Base-by-base conservation (phyloP, 2,797 vertebrate genomes). In the Oryzias dopingdopingensis region DNA sequence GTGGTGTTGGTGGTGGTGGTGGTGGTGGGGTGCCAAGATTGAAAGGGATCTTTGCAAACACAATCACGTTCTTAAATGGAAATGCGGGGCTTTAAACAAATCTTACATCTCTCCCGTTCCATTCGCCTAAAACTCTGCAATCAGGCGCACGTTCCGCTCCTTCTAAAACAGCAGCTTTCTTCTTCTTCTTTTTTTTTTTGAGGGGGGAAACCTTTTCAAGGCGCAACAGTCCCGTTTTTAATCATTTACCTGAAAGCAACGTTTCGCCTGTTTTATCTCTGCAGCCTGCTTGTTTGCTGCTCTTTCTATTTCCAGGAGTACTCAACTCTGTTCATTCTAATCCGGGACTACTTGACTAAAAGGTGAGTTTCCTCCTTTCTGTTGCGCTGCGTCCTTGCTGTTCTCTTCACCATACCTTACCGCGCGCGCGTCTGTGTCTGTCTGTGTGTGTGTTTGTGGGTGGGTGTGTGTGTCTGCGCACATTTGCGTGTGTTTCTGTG, bases 31-130 rank as follows among this genome's bases (percentile, higher is more conserved):
- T 88, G 90, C 84, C 82, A 90, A 93, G 92, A 93, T 92, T 92
- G 92, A 93, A 93, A 93, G 91, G 91, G 93, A 93, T 93, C 92
- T 93, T 92, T 94, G 91, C 91, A 93, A 93, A 94, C 92, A 94
- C 93, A 94, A 93, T 93, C 93, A 94, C 92, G 92, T 94, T 91
- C 93, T 92, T 93, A 93, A 93, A 93, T 94, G 93, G 91, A 93
- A 93, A 93, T 93, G 91, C 89, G 89, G 89, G 90, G 90, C 92
- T 93, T 93, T 93, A 93, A 93, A 93, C 92, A 93, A 93, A 93
- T 92, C 92, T 94, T 92, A 93, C 93, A 94, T 92, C 93, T 93
- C 91, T 92, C 89, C 90, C 79, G 87, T 93, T 92, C 89, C 92
- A 93, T 91, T 93, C 92, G 90, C 86, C 91, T 87, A 92, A 93